phyloP scores from a whole-genome alignment of 2,113 vertebrate genomes.

The Alethe castanea region DNA sequence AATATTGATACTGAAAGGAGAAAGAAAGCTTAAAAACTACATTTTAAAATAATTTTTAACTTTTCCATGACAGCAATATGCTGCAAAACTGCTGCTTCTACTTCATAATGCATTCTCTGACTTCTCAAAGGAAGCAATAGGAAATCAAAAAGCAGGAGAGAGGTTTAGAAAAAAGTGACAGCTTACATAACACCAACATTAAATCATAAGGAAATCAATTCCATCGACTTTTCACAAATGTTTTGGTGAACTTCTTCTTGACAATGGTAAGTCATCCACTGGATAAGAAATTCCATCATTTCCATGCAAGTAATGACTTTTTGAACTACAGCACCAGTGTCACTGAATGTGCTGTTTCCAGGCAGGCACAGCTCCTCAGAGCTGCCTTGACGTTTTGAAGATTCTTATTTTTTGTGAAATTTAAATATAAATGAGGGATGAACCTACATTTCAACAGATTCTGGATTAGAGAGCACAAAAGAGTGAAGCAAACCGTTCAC shows the following conservation, averaged over 20 bases:
- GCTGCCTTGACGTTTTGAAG: not conserved
- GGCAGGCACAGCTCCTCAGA: not conserved
- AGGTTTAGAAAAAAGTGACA: not conserved
- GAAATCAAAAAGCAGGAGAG: not conserved
- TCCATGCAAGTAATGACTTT: not conserved
- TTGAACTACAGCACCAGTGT: not conserved
- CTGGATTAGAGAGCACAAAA: not conserved
- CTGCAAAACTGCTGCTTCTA: not conserved
- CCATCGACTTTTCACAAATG: not conserved
- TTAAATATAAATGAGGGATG: slow-evolving; percentile 1
- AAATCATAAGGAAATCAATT: slow-evolving; percentile 13
- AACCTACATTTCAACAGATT: not conserved
- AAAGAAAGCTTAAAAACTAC: not conserved
- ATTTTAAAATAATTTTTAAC: not conserved
- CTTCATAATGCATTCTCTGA: not conserved
- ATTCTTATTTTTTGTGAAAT: not conserved
- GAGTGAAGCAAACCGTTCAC: not conserved
- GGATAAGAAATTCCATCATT: not conserved
- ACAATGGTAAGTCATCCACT: not conserved
- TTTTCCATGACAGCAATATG: not conserved
- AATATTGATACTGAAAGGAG: not conserved
- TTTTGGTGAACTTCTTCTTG: not conserved
- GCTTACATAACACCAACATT: not conserved
- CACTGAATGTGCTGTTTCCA: not conserved
- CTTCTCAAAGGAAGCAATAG: not conserved